Evolutionary conservation across 2,888 invertebrate genomes (phyloP).

Genomic region (Xestia c-nigrum): DNA sequence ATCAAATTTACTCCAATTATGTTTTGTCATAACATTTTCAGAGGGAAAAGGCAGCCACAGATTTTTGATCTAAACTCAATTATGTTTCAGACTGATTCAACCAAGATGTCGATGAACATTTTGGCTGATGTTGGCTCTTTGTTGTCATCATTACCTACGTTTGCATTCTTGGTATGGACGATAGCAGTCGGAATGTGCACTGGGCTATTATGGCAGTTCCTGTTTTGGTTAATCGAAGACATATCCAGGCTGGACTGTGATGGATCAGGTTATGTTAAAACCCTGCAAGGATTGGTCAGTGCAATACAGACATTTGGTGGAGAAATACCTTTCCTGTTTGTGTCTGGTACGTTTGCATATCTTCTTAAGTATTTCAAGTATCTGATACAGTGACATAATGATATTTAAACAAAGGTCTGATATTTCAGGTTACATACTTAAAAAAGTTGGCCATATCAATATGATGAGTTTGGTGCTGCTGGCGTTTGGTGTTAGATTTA

Average conservation of each 20-base stretch:
- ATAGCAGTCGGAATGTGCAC: constrained; percentile 95
- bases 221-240: constrained; percentile 96
- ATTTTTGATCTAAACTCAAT: neutral
- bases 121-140: constrained; percentile 92
- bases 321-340: constrained; percentile 96
- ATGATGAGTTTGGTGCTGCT: constrained; percentile 96
- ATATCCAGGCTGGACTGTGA: constrained; percentile 89
- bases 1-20: neutral
- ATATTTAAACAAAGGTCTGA: neutral
- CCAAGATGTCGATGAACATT: constrained; percentile 92
- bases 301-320: constrained; percentile 95
- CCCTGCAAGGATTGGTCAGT: constrained; percentile 93
- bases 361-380: constrained; percentile 4
- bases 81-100: constrained; percentile 90
- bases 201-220: constrained; percentile 96
- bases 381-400: neutral
- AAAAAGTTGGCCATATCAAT: constrained; percentile 94
- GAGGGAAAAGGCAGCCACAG: neutral
- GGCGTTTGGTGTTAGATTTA: constrained; percentile 94
- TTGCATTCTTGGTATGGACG: constrained; percentile 95
- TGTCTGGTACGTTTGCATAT: constrained; percentile 91
- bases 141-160: constrained; percentile 92
- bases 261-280: constrained; percentile 91
- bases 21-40: neutral
- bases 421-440: constrained; percentile 92